Evolutionary conservation across 2,113 vertebrate species (phyloP), one percentile per base, ranked within the genome.

Genomic region (Anoplopoma fimbria): DNA sequence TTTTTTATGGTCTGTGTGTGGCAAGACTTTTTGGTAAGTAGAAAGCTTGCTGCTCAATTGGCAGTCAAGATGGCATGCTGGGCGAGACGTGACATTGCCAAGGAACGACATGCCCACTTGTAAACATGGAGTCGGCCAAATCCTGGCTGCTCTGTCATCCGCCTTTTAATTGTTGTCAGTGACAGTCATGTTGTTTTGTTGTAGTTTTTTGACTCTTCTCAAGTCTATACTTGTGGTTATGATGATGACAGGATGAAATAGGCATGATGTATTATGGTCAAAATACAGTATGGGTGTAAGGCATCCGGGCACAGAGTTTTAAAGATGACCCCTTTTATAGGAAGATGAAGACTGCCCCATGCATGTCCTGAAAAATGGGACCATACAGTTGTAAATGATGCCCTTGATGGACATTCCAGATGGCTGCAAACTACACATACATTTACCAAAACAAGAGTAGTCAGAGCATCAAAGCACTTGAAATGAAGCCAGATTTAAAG

Each of bases 1-100:
- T 21, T 25, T 65, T 4, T 9, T 33, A 57, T 4, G 14, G 15
- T 58, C 19, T 57, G n/a, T 34, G 27, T 77, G 40, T 69, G 62
- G 73, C 19, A 29, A 25, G 51, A 58, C 47, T 33, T 80, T 55
- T 64, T 74, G 69, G 14, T n/a, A 75, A 55, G 36, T 36, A 78
- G 67, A 87, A 88, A 91, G 88, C 89, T 89, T 91, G 86, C 49
- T 69, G 74, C 81, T 84, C 83, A 76, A 73, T 79, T 29, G 62
- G 88, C 72, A 82, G 64, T 51, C 69, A 74, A 42, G 62, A 72
- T 58, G 58, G 45, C 74, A 70, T 68, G 73, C 70, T 19, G 82
- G 57, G 55, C 60, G 49, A 31, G 71, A 63, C 13, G 49, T 64
- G 40, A 36, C 53, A 38, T 53, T 83, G 86, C 81, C 86, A 91